These are phyloP conservation scores for Biston stratarius DNA, from an alignment of 2,888 invertebrate genomes.

Conservation along the genomic window DNA sequence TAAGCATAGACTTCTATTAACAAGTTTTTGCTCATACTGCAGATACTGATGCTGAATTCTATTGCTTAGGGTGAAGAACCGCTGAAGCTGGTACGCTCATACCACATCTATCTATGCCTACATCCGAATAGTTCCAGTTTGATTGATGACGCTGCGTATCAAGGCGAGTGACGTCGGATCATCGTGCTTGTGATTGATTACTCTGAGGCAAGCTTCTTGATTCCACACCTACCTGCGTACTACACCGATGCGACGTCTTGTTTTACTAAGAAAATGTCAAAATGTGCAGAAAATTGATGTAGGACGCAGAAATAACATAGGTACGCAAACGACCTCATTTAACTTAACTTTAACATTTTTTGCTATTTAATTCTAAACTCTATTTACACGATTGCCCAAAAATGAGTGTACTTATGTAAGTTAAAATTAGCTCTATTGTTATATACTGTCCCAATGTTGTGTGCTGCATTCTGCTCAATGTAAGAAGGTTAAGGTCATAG, in stretches of 20 bases:
- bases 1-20: no score
- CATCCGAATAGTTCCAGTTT: constrained; percentile 57
- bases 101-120: constrained; percentile 34
- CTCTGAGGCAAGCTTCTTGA: constrained; percentile 55
- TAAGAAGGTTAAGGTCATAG: no score
- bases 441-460: no score
- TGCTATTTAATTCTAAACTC: no score
- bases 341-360: no score
- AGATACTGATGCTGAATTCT: no score
- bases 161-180: constrained; percentile 74
- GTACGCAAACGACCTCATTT: not conserved
- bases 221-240: constrained; percentile 38
- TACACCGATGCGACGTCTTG: constrained; percentile 29
- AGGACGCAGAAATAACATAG: not conserved
- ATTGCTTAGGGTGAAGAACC: not conserved
- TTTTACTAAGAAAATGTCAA: constrained; percentile 33
- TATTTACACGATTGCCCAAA: no score
- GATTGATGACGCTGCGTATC: constrained; percentile 78
- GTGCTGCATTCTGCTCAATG: no score
- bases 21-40: no score
- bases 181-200: constrained; percentile 77
- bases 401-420: no score
- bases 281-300: not conserved
- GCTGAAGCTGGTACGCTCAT: not conserved
- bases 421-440: no score